A percentile compares a stretch with the other conserved stretches of the same genome.
These are phyloP conservation scores for Ceramica pisi DNA, from an alignment of 2,888 invertebrate genomes.

Conservation along the genomic window DNA sequence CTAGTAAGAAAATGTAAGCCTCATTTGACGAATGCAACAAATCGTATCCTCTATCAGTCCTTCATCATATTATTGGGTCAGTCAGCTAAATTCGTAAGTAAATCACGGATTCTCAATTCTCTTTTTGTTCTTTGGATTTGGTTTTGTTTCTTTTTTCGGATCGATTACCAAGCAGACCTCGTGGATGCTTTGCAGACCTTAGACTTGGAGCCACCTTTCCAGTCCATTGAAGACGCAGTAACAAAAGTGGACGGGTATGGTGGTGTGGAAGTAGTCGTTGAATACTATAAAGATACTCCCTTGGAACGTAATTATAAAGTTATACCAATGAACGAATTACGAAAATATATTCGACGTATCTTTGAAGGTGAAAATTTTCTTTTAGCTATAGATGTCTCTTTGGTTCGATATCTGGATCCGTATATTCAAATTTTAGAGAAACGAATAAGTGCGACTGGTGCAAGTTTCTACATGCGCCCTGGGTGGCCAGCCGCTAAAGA, in stretches of 20 bases:
- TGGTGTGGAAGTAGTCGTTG: conserved; percentile 67
- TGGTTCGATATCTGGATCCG: conserved; percentile 56
- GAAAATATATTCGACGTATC: conserved; percentile 65
- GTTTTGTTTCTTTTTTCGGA: conserved; percentile 79
- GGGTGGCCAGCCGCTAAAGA: conserved; percentile 76
- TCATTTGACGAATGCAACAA: conserved; percentile 40
- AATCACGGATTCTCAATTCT: conserved; percentile 71
- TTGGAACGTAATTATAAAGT: conserved; percentile 65
- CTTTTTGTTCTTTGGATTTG: conserved; percentile 80
- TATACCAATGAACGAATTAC: conserved; percentile 60
- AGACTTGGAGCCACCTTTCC: conserved; percentile 73
- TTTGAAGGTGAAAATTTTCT: conserved; percentile 74
- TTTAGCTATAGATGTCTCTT: conserved; percentile 65
- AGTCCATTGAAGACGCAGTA: conserved; percentile 71
- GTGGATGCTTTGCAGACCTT: conserved; percentile 73
- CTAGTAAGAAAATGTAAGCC: conserved; percentile 61
- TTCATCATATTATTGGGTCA: conserved; percentile 79
- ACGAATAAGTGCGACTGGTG: conserved; percentile 64
- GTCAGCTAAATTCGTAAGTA: conserved; percentile 69
- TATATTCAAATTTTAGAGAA: conserved; percentile 72
- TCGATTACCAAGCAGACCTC: conserved; percentile 78
- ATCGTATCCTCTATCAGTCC: conserved; percentile 66
- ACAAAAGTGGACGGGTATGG: conserved; percentile 71
- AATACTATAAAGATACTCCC: conserved; percentile 69
- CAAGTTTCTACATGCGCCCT: conserved; percentile 75